phyloP scores from a whole-genome alignment of 2,113 vertebrate species.

The Uropsilus gracilis region DNA sequence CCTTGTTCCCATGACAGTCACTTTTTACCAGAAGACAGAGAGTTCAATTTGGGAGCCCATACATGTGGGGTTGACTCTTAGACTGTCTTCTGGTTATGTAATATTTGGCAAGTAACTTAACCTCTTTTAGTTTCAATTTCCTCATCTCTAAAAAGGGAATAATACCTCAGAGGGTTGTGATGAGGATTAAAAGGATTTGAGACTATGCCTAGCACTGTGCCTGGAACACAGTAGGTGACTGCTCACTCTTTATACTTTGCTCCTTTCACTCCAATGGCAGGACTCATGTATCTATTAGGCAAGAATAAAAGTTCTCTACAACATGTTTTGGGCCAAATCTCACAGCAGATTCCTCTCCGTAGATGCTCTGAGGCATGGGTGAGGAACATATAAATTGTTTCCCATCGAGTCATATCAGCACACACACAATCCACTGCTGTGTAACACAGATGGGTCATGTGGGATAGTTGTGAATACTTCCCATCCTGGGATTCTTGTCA shows the following conservation, averaged over 20 bases:
- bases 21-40: slow-evolving; percentile 41
- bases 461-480: background rate
- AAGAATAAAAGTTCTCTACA: background rate
- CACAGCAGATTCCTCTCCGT: background rate
- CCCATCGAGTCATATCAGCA: background rate
- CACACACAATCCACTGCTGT: background rate
- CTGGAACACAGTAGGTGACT: slow-evolving; percentile 37
- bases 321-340: background rate
- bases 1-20: background rate
- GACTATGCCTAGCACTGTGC: slow-evolving; percentile 3
- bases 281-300: background rate
- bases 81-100: slow-evolving; percentile 70
- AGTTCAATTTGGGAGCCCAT: slow-evolving; percentile 4
- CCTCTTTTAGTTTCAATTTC: slow-evolving; percentile 71
- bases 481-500: background rate
- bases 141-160: slow-evolving; percentile 74
- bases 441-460: background rate
- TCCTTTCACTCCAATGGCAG: background rate
- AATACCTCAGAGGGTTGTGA: slow-evolving; percentile 66
- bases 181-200: slow-evolving; percentile 44
- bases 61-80: slow-evolving; percentile 44
- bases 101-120: slow-evolving; percentile 68
- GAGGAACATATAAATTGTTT: background rate
- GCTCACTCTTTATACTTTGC: background rate
- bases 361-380: background rate